phyloP scores from a whole-genome alignment of 2,888 invertebrate species.

The Dicranocentrus wangi region DNA sequence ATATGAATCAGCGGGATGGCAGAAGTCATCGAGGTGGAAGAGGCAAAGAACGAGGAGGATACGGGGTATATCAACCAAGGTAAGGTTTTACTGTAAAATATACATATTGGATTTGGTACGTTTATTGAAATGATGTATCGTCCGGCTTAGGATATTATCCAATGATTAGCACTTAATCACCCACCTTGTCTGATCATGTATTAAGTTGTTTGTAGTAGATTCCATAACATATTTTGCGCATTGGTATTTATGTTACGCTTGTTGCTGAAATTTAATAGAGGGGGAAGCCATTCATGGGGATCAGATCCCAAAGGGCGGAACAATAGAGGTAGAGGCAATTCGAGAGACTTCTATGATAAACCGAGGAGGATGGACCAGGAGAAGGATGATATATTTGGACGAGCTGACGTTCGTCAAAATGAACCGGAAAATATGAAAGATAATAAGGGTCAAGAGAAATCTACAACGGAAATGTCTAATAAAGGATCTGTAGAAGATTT shows the following conservation, averaged over 20 bases:
- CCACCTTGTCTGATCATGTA: slow-evolving; percentile 36
- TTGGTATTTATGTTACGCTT: background rate
- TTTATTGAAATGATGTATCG: slow-evolving; percentile 36
- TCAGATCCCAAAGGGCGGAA: slow-evolving; percentile 26
- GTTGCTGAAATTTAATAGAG: slow-evolving; percentile 7
- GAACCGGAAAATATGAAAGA: slow-evolving; percentile 49
- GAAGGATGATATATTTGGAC: slow-evolving; percentile 16
- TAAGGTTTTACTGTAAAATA: too few species aligned
- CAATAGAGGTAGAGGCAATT: slow-evolving; percentile 31
- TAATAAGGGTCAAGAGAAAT: slow-evolving; percentile 33
- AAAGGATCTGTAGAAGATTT: slow-evolving; percentile 52
- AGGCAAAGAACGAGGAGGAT: slow-evolving; percentile 64
- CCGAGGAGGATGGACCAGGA: slow-evolving; percentile 43
- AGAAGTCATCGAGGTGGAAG: slow-evolving; percentile 41
- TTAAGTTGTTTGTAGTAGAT: background rate
- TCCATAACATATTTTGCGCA: background rate
- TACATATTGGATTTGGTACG: too few species aligned
- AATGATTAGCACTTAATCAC: slow-evolving; percentile 47
- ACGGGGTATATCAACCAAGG: slow-evolving; percentile 66
- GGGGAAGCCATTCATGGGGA: slow-evolving; percentile 51
- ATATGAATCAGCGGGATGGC: slow-evolving; percentile 36
- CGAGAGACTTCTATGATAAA: slow-evolving; percentile 56
- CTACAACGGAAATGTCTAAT: slow-evolving; percentile 39
- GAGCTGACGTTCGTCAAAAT: slow-evolving; percentile 25
- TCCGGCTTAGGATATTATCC: slow-evolving; percentile 25